Evolutionary conservation across 2,797 vertebrate species (phyloP).

Genomic region (Dipus sagitta): DNA sequence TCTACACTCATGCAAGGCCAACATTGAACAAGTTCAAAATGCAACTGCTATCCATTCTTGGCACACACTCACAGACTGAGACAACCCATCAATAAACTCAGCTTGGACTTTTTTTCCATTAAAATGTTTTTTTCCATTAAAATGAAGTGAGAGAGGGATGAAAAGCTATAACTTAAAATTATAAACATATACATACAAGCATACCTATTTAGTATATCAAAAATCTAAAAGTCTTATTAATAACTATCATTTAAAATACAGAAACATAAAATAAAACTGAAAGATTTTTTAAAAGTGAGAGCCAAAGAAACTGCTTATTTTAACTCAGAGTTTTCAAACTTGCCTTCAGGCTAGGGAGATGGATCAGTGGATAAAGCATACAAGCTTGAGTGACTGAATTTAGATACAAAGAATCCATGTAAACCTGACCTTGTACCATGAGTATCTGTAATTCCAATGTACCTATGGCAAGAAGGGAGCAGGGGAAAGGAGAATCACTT

Average conservation of each 20-base stretch:
- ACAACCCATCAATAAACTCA: not conserved
- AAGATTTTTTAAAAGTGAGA: constrained; percentile 45
- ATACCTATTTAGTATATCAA: not conserved
- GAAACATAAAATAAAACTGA: constrained; percentile 23
- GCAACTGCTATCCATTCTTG: not conserved
- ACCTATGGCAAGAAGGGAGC: too few relatives aligned
- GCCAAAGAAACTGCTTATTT: constrained; percentile 8
- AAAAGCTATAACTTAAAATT: not conserved
- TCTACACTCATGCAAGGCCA: not conserved
- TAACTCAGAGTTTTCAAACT: constrained; percentile 1
- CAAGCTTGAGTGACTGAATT: too few relatives aligned
- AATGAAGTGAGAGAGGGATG: not conserved
- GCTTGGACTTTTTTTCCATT: too few relatives aligned
- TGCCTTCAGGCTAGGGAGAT: not conserved
- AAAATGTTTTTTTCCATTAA: not conserved
- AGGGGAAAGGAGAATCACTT: too few relatives aligned
- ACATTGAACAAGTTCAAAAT: not conserved
- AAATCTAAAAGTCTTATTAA: constrained; percentile 37
- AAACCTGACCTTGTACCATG: too few relatives aligned
- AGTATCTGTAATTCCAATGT: too few relatives aligned
- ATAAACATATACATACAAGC: not conserved
- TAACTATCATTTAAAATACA: constrained; percentile 36
- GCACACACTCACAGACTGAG: not conserved
- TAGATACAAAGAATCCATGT: too few relatives aligned
- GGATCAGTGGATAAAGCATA: too few relatives aligned